These are phyloP conservation scores for Alethe castanea DNA, from an alignment of 2,113 vertebrate species.

Conservation along the genomic window DNA sequence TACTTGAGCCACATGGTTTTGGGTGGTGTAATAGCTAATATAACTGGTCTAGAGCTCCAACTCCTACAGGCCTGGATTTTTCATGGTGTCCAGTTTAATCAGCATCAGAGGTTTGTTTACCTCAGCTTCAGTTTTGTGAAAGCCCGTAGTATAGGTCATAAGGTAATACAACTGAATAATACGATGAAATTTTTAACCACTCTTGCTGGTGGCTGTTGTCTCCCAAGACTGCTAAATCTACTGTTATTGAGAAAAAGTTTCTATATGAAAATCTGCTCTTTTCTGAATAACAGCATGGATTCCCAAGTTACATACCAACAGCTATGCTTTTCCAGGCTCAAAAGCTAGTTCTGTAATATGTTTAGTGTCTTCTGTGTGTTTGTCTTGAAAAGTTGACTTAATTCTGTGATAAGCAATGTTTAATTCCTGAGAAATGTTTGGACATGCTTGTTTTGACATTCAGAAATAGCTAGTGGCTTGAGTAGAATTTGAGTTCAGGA, in stretches of 20 bases:
- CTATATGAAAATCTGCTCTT: not conserved
- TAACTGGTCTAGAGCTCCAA: not conserved
- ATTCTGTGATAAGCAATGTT: not conserved
- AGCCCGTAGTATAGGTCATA: not conserved
- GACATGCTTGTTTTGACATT: not conserved
- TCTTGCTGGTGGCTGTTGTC: not conserved
- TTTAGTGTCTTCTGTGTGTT: not conserved
- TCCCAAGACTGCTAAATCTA: not conserved
- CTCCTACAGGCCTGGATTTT: not conserved
- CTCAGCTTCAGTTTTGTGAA: not conserved
- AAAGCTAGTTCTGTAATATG: not conserved
- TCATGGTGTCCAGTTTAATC: not conserved
- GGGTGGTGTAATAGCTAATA: not conserved
- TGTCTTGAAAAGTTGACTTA: not conserved
- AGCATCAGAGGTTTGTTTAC: not conserved
- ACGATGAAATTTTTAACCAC: not conserved
- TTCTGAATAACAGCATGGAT: not conserved
- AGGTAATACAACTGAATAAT: not conserved
- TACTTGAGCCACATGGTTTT: not conserved
- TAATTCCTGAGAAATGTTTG: not conserved
- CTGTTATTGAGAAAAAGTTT: not conserved
- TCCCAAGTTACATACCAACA: not conserved
- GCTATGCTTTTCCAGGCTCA: not conserved
- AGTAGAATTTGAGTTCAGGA: not conserved
- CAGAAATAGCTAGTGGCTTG: not conserved